Percentiles rank a stretch among this genome's conserved stretches.
Evolutionary conservation across 2,113 vertebrate species (phyloP).

Genomic region (Thomomys bottae): DNA sequence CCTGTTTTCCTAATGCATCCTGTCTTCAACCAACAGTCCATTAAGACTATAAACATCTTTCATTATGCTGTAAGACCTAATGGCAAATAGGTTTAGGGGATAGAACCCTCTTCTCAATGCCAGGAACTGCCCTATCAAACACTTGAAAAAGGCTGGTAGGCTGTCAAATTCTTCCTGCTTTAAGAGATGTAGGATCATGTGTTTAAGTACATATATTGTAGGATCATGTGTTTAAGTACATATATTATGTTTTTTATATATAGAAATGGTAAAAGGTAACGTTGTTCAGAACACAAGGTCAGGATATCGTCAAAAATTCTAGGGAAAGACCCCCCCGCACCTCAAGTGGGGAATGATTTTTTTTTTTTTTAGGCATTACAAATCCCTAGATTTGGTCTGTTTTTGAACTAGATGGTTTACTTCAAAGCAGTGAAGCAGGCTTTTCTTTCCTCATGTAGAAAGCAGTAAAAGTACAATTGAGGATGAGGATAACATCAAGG

Average conservation of each 20-base stretch:
- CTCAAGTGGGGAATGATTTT: not conserved
- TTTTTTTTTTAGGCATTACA: not conserved
- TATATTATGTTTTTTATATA: conserved; percentile 32
- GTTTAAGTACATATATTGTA: not conserved
- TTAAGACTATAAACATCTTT: conserved; percentile 35
- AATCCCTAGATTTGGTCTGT: not conserved
- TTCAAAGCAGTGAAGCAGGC: not conserved
- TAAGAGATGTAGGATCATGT: not conserved
- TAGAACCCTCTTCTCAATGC: not conserved
- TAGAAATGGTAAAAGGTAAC: not conserved
- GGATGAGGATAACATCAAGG: too few species aligned
- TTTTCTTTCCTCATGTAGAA: not conserved
- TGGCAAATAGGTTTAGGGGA: not conserved
- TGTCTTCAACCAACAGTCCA: conserved; percentile 30
- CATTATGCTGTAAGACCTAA: not conserved
- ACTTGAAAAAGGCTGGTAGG: not conserved
- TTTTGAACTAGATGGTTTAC: not conserved
- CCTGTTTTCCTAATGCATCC: conserved; percentile 4
- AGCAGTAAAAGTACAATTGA: too few species aligned
- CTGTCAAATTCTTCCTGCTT: not conserved
- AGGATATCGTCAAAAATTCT: not conserved
- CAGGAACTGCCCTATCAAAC: not conserved
- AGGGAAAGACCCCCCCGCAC: not conserved
- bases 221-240: not conserved
- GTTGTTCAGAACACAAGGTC: not conserved